Evolutionary conservation across 2,113 vertebrate species (phyloP), one percentile per base, ranked within the genome.

Genomic region (Leucosticte australis): DNA sequence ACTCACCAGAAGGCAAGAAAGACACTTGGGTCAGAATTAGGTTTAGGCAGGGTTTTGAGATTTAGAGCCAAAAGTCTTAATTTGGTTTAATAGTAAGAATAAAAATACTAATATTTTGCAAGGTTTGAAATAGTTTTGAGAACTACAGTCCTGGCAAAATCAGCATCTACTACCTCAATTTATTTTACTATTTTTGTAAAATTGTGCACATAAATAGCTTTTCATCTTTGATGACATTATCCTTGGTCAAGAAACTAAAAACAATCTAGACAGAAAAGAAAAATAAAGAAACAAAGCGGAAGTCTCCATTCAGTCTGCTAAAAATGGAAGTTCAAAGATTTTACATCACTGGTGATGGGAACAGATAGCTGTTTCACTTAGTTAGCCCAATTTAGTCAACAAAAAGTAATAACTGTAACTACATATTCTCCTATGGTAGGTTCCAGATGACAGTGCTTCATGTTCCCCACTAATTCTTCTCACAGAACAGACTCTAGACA

Each of bases 361-460:
- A 42, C 5, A 60, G 91, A 35, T 22, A 69, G 21, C 20, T 27
- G 4, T 63, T 90, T 77, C 12, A 15, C 8, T 31, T 19, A 59
- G 5, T 13, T 74, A 62, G 5, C 17, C 14, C 27, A 62, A 3
- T 8, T 19, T 70, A 10, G 6, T 26, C 53, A 18, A 41, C 7
- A 37, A n/a, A 78, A 85, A 33, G 4, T 42, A 37, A n/a, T 0
- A 23, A 14, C 2, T 55, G 7, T 30, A 70, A 42, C 12, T 17
- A 19, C 1, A 0, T 33, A 17, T n/a, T 70, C 4, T 31, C 13
- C 37, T 46, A 11, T 10, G 3, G 5, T 10, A 63, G 11, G 2
- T 67, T 85, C 21, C 41, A 74, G 15, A 11, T 15, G 9, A 5
- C 9, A 55, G 13, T 49, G 12, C 23, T 62, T 70, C 23, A 6